Base-by-base conservation (phyloP, 2,888 invertebrate genomes). In the Tenthredo scrophulariae region DNA sequence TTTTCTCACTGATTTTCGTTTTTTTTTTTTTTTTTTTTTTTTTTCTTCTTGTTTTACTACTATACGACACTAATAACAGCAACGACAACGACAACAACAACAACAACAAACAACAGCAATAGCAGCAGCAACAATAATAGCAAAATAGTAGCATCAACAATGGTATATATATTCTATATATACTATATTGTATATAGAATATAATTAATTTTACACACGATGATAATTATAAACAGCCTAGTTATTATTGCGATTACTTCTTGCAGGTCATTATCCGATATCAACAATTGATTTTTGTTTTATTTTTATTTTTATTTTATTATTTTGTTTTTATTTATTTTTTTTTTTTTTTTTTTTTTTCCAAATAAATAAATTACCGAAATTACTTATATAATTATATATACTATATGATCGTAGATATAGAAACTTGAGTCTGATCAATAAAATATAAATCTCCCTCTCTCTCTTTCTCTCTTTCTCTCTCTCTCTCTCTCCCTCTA, bases 1-100 rank as follows among this genome's bases (percentile, higher is more conserved):
- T 18, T 50, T 50, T 18, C n/a, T n/a, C n/a, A n/a, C n/a, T n/a
- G n/a, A n/a, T n/a, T n/a, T n/a, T n/a, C n/a, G n/a, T 46, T 15
- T 46, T 15, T 50, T 18, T 50, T 18, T 50, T 50, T 6, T 50
- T 5, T 46, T 46, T n/a, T 4, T 1, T 22, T 46, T 26, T 46
- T 22, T 3, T 0, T 22, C 13, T 26, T 26, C 22, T 4, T 13
- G 13, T 75, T 75, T 29, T 15, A 43, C 46, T 46, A 43, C 22
- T 70, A 33, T 62, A 62, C 40, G 62, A 79, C 58, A 79, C 9
- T 37, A 58, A 79, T 50, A 80, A 80, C 80, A 62, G 33, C 80
- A 80, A 80, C 80, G 62, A 62, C 62, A 80, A 80, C 62, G 62
- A 40, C 40, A 62, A 40, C 58, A 62, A 37, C 54, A 62, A n/a